Conservation (phyloP, 2,113 vertebrate species). For the Synchiropus splendidus region DNA sequence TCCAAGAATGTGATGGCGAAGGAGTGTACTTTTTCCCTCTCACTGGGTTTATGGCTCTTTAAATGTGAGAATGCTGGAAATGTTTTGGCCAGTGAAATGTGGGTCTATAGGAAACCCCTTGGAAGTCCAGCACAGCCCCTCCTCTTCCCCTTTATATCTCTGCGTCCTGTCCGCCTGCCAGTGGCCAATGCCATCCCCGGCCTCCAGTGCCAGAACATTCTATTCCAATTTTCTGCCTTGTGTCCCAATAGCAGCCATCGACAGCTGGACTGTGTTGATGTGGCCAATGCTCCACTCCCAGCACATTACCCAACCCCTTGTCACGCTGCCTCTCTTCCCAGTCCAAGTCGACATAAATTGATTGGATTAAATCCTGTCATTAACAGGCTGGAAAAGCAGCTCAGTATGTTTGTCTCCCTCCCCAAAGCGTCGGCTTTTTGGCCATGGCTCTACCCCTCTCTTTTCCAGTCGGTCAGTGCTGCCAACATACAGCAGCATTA, state of each 20-base stretch:
- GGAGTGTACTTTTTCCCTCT: conserved; percentile 40
- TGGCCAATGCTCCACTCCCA: conserved; percentile 61
- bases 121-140: conserved; percentile 50
- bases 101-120: conserved; percentile 64
- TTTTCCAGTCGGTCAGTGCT: conserved; percentile 51
- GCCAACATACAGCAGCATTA: conserved; percentile 58
- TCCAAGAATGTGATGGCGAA: conserved; percentile 33
- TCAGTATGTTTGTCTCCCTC: conserved; percentile 63
- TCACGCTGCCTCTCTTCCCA: conserved; percentile 58
- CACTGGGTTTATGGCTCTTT: conserved; percentile 60
- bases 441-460: conserved; percentile 39
- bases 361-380: conserved; percentile 71
- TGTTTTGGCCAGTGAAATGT: conserved; percentile 49
- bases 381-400: conserved; percentile 68
- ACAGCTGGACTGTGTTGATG: conserved; percentile 63
- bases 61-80: conserved; percentile 57
- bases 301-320: conserved; percentile 61
- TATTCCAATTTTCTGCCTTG: conserved; percentile 64
- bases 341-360: conserved; percentile 66
- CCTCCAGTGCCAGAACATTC: conserved; percentile 62
- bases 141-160: conserved; percentile 45
- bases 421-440: conserved; percentile 55
- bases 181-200: conserved; percentile 58
- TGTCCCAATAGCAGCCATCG: conserved; percentile 58
- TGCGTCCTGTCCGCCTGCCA: conserved; percentile 47